Evolutionary conservation across 2,888 invertebrate species (phyloP), one percentile per base, ranked within the genome.

Genomic region (Aphodius granarius): DNA sequence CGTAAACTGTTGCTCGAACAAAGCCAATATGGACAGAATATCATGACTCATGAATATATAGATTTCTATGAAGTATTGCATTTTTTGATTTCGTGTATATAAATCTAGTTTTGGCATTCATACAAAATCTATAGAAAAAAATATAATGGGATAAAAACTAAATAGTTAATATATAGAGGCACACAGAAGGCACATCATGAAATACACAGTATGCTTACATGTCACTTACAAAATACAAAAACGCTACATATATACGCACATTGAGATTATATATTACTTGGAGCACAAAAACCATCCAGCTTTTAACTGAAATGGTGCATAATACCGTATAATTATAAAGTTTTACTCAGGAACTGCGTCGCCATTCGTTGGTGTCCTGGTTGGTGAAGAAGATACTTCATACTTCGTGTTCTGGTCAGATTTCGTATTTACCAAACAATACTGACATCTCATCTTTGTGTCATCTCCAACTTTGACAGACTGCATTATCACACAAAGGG

Each of bases 391-490:
- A 22, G 85, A 83, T 22, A 86, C 79, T 79, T 86, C 86, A 75
- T 86, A 86, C 81, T 85, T 86, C 78, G 81, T 84, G 77, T 84
- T 84, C 19, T 80, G 78, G 3, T 76, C 76, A n/a, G 73, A 43
- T 17, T 87, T 86, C 63, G 88, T 86, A 81, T 83, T 84, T 15
- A 83, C 83, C 73, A 86, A 85, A 79, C 91, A 92, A 81, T 91
- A 92, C 81, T 91, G 90, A 84, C 93, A 94, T 66, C 93, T 89
- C 92, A 94, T 93, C 83, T 92, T 93, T 0, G 93, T 91, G 85
- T 94, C 93, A 82, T 94, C 93, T 4, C 93, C 93, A 6, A 94
- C 93, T 85, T 90, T 91, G 0, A 94, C 93, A 22, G 92, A 91
- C 80, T 92, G 91, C 80, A 92, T 93, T 81, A 94, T 93, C 71